Evolutionary conservation across 2,888 invertebrate species (phyloP), one percentile per base, ranked within the genome.

Genomic region (Chorisops tibialis): DNA sequence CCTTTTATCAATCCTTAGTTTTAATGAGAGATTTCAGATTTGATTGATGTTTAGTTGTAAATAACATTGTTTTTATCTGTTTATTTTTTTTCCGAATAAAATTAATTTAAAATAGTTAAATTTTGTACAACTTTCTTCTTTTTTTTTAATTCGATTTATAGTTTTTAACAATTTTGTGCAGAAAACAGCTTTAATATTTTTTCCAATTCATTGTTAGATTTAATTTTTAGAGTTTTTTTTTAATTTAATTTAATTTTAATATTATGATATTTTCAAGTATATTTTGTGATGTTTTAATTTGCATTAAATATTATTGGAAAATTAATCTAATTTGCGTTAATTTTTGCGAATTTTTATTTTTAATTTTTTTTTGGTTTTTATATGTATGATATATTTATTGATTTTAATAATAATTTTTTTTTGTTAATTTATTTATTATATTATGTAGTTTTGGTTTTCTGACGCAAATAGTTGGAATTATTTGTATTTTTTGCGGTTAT

Each of bases 111-210:
- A 22, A 22, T 24, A 41, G 16, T 41, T 41, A 11, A 50, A 35
- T 50, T 47, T 50, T 50, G 50, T 50, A 50, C 50, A 50, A 37
- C 35, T 18, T 50, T 48, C 11, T 16, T 16, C 11, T 45, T 16
- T 45, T 18, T 22, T 3, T 47, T 47, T 47, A 45, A 45, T 47
- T 47, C 21, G 19, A 21, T 43, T 14, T n/a, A n/a, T n/a, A 9
- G 7, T 22, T 56, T 30, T 12, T 30, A 56, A 56, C 43, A 45
- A 56, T 19, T 56, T 56, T 56, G 56, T 56, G 56, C 56, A 56
- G 56, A 45, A 56, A 56, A 56, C 56, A 56, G 56, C 56, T 37
- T 30, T 30, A 2, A 30, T n/a, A n/a, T 7, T 30, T 30, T 30
- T 5, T 7, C 30, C 30, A 30, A 30, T 51, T 18, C 11, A 38